Evolutionary conservation across 1,140 invertebrate species (phyloP), one percentile per base, ranked within the genome.

Genomic region (Samia ricini): DNA sequence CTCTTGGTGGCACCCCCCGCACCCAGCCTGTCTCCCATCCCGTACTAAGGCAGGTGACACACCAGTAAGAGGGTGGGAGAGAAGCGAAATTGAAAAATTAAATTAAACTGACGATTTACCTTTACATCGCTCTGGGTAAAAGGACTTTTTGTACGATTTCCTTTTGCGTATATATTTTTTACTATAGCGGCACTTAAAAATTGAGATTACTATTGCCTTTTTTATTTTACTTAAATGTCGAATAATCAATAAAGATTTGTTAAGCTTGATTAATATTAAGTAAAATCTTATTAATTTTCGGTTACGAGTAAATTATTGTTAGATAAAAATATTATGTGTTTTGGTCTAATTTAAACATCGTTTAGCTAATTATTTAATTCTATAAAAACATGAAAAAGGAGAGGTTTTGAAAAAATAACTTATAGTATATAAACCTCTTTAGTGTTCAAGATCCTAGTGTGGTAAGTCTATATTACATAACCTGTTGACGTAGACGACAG

Each of bases 11-110:
- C 64, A 2, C 68, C 71, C 60, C 68, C 67, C 70, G 59, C 63
- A 29, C 75, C 72, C 66, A 66, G 23, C 54, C 72, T 63, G 58
- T 70, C 71, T 68, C 71, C 74, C 72, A 68, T 76, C 69, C n/a
- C 68, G 69, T 51, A 66, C 68, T 69, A 61, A 65, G 61, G 61
- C 52, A 63, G 63, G 56, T 21, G 36, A 26, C 63, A 62, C 56
- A 69, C 20, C 23, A 56, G 19, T 57, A 42, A 56, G 6, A 57
- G 36, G 52, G 60, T 36, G 23, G 60, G 56, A 15, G 10, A 33
- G 56, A 24, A 12, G 20, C 29, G 26, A 36, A n/a, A 20, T 36
- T 57, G 29, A 1, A 20, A 57, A 57, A 57, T 57, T 57, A 57
- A 57, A 57, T 57, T 57, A 36, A 21, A 57, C 23, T 19, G n/a